phyloP scores from a whole-genome alignment of 1,140 invertebrate genomes.

The Akabosia matsudoensis region DNA sequence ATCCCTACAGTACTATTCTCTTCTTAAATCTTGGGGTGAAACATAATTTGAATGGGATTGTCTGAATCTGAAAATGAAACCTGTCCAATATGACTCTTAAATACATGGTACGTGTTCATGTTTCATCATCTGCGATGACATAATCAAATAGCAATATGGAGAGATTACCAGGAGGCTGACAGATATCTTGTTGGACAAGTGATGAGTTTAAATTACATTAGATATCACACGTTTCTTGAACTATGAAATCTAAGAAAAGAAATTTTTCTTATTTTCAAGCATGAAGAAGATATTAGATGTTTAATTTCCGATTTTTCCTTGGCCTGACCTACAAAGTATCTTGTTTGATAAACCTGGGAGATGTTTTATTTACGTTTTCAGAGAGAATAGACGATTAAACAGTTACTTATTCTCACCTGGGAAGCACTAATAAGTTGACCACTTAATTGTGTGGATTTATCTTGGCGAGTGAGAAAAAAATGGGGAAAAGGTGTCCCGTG shows the following conservation, averaged over 20 bases:
- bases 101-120: too few relatives aligned
- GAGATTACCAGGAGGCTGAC: background rate
- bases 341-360: too few relatives aligned
- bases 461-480: background rate
- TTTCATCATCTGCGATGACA: background rate
- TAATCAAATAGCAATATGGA: background rate
- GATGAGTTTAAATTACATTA: conserved; percentile 17
- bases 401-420: background rate
- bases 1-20: too few relatives aligned
- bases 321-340: too few relatives aligned
- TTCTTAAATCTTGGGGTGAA: too few relatives aligned
- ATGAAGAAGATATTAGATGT: background rate
- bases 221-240: background rate
- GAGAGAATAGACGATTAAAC: too few relatives aligned
- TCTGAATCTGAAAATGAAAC: too few relatives aligned
- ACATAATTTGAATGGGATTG: too few relatives aligned
- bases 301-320: too few relatives aligned
- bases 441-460: background rate
- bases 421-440: background rate
- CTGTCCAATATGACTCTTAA: too few relatives aligned
- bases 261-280: background rate
- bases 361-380: too few relatives aligned
- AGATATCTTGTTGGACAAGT: background rate
- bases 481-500: background rate
- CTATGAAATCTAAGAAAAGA: background rate